Percentiles rank a stretch among this genome's conserved stretches.
These are phyloP conservation scores for Phacellophora camtschatica DNA, from an alignment of 30 jellyfish, hydroid and myxozoan genomes.

Conservation along the genomic window DNA sequence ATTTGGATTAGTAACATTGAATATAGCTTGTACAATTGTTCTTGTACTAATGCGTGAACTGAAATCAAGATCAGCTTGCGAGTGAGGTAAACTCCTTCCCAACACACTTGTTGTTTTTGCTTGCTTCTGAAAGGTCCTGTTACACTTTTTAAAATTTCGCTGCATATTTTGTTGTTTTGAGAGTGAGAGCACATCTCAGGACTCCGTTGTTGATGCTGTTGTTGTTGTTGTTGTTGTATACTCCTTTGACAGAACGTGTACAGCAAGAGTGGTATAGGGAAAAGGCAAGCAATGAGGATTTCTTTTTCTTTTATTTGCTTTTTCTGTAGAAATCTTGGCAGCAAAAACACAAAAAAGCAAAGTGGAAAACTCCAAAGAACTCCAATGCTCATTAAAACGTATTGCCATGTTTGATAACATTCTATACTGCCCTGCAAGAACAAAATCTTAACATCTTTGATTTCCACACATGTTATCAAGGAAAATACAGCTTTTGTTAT, in stretches of 20 bases:
- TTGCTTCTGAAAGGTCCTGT: conserved; percentile 11
- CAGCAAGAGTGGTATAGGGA: conserved; percentile 8
- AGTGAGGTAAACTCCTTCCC: conserved; percentile 44
- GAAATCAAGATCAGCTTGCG: conserved; percentile 33
- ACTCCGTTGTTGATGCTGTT: neutral
- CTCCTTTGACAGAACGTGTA: neutral
- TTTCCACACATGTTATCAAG: conserved; percentile 7
- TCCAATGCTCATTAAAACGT: neutral
- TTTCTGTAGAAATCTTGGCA: neutral
- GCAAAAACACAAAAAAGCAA: conserved; percentile 10
- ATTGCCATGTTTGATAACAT: conserved; percentile 53
- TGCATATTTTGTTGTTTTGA: neutral
- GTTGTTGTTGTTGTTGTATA: neutral
- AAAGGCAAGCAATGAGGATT: neutral
- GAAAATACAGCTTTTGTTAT: neutral
- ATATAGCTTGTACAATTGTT: neutral
- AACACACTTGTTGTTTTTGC: neutral
- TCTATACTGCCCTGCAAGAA: conserved; percentile 42
- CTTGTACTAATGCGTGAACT: neutral
- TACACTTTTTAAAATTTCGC: neutral
- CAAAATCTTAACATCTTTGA: neutral
- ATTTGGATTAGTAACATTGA: neutral
- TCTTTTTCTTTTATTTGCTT: neutral
- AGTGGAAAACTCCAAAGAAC: conserved; percentile 28
- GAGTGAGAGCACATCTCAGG: neutral